Base-by-base conservation (phyloP, 64 coral and sea anemone species). In the Montipora efflorescens region DNA sequence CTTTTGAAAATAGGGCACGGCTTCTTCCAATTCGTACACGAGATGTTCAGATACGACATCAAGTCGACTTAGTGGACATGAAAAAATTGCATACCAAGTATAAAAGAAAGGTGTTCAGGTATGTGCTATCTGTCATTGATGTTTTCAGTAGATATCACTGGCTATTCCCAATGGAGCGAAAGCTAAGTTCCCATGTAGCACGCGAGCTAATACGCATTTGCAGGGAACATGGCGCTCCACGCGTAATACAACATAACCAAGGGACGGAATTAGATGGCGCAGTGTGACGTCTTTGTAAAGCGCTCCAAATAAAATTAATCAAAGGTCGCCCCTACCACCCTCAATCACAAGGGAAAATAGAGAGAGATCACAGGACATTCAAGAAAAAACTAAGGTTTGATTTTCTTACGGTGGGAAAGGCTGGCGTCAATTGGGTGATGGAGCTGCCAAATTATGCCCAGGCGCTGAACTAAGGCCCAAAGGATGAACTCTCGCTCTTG, bases 61-160 rank as follows among this genome's bases (percentile, higher is more conserved):
- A 23, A 23, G 22, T 23, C 22, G 22, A 23, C 22, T 23, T 23
- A 23, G 22, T 23, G 22, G 22, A 23, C 22, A 23, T 23, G 22
- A 23, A 23, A 23, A 23, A 23, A 13, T 13, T 68, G 16, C 74
- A 36, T 18, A 25, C 51, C 10, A 95, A 74, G 50, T 71, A 53
- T 4, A 59, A 95, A 10, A 73, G 62, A 3, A 90, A 90, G 64
- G 68, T 59, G 3, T 95, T 62, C n/a, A 79, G 71, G 46, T 90
- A 74, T 80, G 84, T 93, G 8, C 16, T 93, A 80, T 78, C 83
- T 7, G 9, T 93, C 0, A 2, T 87, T 0, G 91, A 93, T 58
- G 74, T 93, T 11, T 93, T 93, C 51, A 53, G 51, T 53, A 5
- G 51, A 16, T 93, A 93, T 53, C 74, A 88, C 16, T 93, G 92